phyloP scores from a whole-genome alignment of 2,113 vertebrate genomes.

The Muntiacus muntjak region DNA sequence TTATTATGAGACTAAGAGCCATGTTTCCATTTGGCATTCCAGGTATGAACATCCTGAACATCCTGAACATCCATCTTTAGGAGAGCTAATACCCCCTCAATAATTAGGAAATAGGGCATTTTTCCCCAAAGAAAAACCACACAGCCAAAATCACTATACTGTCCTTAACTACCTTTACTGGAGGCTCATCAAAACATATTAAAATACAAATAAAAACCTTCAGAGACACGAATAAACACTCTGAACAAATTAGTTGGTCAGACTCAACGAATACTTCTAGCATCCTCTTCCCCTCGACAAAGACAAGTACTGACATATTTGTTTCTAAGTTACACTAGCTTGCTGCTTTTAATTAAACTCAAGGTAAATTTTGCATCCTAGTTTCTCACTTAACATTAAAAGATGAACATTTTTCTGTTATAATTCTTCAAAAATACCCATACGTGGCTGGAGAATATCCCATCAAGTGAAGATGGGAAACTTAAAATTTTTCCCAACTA shows the following conservation, averaged over 20 bases:
- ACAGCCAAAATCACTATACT: slow-evolving; percentile 1
- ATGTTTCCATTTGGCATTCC: neutral
- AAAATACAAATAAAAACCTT: slow-evolving; percentile 54
- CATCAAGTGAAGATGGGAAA: neutral
- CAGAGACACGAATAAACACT: slow-evolving; percentile 9
- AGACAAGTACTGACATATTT: neutral
- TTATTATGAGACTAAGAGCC: neutral
- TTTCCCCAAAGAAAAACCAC: slow-evolving; percentile 16
- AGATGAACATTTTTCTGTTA: neutral
- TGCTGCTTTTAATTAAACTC: neutral
- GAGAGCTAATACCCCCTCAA: neutral
- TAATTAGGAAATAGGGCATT: slow-evolving; percentile 28
- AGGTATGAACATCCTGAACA: no score
- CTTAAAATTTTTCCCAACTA: neutral
- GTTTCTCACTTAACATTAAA: slow-evolving; percentile 12
- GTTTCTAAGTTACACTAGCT: neutral
- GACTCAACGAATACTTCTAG: neutral
- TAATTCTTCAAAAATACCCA: neutral
- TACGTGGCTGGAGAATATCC: neutral
- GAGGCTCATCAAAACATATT: slow-evolving; percentile 16
- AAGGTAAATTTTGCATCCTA: neutral
- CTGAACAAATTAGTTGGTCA: slow-evolving; percentile 12
- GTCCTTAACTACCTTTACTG: neutral
- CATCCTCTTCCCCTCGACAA: neutral
- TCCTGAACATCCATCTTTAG: neutral